Base-by-base conservation (phyloP, 1,140 invertebrate species). In the Zaprionus gabonicus region DNA sequence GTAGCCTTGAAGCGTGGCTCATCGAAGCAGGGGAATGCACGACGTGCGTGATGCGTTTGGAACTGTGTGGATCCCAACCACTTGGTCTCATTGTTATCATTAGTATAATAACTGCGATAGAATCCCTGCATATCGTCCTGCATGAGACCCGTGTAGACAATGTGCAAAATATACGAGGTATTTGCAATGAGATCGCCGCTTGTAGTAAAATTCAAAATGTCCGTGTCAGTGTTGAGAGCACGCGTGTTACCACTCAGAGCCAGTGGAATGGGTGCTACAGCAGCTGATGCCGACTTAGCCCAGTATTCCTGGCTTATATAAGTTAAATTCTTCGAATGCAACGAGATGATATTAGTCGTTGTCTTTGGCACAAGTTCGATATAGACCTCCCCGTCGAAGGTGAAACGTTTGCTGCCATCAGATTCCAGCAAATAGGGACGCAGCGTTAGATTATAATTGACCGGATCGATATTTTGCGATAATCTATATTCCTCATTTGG, bases 11-110 rank as follows among this genome's bases (percentile, higher is more conserved):
- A 96, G 10, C 94, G 93, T 1, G 98, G 98, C 81, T 98, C 97
- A 82, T 98, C 97, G 91, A 97, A 98, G 84, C 97, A 98, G 3
- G 98, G 98, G 84, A 98, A 98, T 0, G 96, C 97, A 78, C 95
- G 94, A 34, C 98, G 94, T 0, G 98, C 97, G 79, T 96, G 95
- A 9, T 95, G 95, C 1, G 97, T 96, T 80, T 98, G 95, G 86
- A 98, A 98, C 80, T 98, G 97, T 0, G 97, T 97, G 1, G 95
- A 95, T 0, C 94, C 95, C 74, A 96, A 91, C 94, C 91, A 94
- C 93, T 91, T 93, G 36, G 74, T 93, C 31, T 85, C 59, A 57
- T 91, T 93, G 7, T 91, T 71, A 6, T 78, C 68, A 46, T 95
- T 93, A 9, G 93, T 92, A 79, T 98, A 98, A 36, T 93, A 95